A percentile compares a stretch with the other conserved stretches of the same genome.
Evolutionary conservation across 2,888 invertebrate genomes (phyloP).

Genomic region (Papilio protenor): DNA sequence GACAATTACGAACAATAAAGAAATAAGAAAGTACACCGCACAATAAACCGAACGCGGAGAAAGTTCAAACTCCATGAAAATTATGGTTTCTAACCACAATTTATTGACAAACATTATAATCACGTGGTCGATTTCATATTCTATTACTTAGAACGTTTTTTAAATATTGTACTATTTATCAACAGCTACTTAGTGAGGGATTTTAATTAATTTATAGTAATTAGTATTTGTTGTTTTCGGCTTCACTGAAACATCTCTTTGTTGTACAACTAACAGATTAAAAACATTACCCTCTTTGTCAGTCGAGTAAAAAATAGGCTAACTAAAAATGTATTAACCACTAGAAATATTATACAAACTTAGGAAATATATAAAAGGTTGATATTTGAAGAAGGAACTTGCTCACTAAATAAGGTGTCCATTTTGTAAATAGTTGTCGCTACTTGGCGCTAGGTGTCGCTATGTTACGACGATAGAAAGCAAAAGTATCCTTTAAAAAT

Average conservation of each 20-base stretch:
- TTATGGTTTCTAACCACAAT: slow-evolving; percentile 71
- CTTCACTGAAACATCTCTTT: too few relatives aligned
- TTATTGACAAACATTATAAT: slow-evolving; percentile 58
- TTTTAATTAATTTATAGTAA: too few relatives aligned
- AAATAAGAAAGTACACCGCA: slow-evolving; percentile 76
- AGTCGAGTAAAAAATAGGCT: too few relatives aligned
- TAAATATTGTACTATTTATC: background rate
- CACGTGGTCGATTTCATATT: slow-evolving; percentile 41
- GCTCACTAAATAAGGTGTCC: too few relatives aligned
- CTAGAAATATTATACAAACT: too few relatives aligned
- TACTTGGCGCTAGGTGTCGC: slow-evolving; percentile 71
- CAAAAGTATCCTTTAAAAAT: background rate
- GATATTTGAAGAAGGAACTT: background rate
- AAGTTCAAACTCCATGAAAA: slow-evolving; percentile 76
- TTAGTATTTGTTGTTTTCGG: too few relatives aligned
- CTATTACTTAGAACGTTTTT: slow-evolving; percentile 9
- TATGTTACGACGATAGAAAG: slow-evolving; percentile 16
- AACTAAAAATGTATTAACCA: too few relatives aligned
- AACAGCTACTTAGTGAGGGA: too few relatives aligned
- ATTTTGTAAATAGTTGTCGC: slow-evolving; percentile 44
- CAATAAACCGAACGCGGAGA: slow-evolving; percentile 58
- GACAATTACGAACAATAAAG: slow-evolving; percentile 67
- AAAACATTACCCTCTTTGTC: too few relatives aligned
- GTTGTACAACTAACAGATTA: too few relatives aligned
- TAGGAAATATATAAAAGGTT: too few relatives aligned